Evolutionary conservation across 2,888 invertebrate species (phyloP), one percentile per base, ranked within the genome.

Genomic region (Dynastes maya): DNA sequence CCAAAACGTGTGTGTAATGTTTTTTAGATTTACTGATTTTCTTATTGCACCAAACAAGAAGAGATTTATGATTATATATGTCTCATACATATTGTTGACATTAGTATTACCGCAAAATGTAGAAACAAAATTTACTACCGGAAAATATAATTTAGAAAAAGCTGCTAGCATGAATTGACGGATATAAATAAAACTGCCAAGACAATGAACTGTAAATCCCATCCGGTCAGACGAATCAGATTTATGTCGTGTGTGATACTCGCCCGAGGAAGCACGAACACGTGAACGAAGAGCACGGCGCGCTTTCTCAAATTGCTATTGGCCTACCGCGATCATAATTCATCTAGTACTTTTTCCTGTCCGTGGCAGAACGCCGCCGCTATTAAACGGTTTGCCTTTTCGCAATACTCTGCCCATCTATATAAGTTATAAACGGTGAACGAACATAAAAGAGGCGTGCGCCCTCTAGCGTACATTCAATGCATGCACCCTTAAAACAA

Each of bases 371-470:
- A 27, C 61, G 53, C 16, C 27, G 11, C 61, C 61, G 29, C 27
- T 61, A 61, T 61, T 61, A 61, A 61, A 61, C 61, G 61, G 27
- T 61, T 61, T 29, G 61, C 61, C 27, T 61, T 61, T 61, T 61
- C 27, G 61, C 16, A 11, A 16, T 61, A 61, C 27, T 61, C 61
- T 11, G 8, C 45, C 53, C 53, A 13, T 53, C 11, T 61, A 27
- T 61, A 61, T 61, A 16, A 9, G 61, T 61, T 61, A 61, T 61
- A 61, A 61, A 22, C 61, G 61, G 61, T 29, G 29, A 29, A 51
- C 27, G 61, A 37, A 61, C 74, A 74, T 61, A 74, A 74, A 74
- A 74, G 74, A 74, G 74, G 74, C 74, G 74, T 74, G 40, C 45
- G 13, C n/a, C 37, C 45, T 40, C 22, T 22, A 37, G 6, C 61